A percentile compares a stretch with the other conserved stretches of the same genome.
Evolutionary conservation across 30 jellyfish, hydroid and myxozoan genomes (phyloP).

Genomic region (Hydra vulgaris): DNA sequence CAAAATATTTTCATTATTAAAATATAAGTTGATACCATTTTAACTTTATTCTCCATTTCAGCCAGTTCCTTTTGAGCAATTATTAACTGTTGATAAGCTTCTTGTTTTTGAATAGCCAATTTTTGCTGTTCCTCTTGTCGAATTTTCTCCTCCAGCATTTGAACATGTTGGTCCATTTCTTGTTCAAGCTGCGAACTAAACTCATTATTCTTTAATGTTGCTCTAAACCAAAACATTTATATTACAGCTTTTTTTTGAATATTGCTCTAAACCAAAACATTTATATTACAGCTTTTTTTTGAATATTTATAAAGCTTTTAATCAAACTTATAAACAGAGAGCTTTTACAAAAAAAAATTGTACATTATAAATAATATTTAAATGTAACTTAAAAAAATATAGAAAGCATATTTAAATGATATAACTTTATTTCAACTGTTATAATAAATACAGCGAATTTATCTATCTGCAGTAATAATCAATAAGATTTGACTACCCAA

Average conservation of each 20-base stretch:
- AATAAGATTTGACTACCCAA: too few species aligned
- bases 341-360: too few species aligned
- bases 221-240: slow-evolving; percentile 20
- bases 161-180: slow-evolving; percentile 86
- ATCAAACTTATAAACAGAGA: too few species aligned
- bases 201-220: slow-evolving; percentile 69
- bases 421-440: too few species aligned
- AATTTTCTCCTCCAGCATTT: slow-evolving; percentile 58
- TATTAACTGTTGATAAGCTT: slow-evolving; percentile 15
- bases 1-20: too few species aligned
- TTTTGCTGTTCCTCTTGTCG: slow-evolving; percentile 61
- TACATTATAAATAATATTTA: too few species aligned
- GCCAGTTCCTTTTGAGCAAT: slow-evolving; percentile 17
- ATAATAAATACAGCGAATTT: too few species aligned
- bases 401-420: too few species aligned
- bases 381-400: too few species aligned
- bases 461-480: too few species aligned
- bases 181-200: slow-evolving; percentile 64
- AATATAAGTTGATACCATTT: too few species aligned
- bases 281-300: not conserved
- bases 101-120: slow-evolving; percentile 31
- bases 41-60: slow-evolving; percentile 23
- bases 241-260: not conserved
- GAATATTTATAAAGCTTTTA: too few species aligned
- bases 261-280: slow-evolving; percentile 5